Base-by-base conservation (phyloP, 2,113 vertebrate genomes). In the Sylvilagus bachmani region DNA sequence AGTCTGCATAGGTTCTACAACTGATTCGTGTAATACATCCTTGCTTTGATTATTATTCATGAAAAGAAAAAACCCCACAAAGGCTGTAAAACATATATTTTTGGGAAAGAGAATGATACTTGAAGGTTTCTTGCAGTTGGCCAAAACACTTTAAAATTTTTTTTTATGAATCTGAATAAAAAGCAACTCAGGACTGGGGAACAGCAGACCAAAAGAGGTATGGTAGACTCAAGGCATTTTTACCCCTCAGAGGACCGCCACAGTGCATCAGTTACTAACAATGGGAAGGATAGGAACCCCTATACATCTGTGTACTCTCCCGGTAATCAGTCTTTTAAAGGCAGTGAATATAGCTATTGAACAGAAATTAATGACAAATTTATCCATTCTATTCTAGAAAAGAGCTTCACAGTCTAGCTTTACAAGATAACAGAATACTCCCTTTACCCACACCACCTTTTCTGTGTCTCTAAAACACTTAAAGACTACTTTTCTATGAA, bases 401-500 rank as follows among this genome's bases (percentile, higher is more conserved):
- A 81, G 9, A 61, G 44, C 81, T 69, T 89, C 25, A 81, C 6
- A 73, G 67, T 73, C 25, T 31, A 92, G 31, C 67, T 51, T 95
- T 90, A 71, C 74, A 71, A 80, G 75, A 85, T 82, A n/a, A 80
- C 17, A 80, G 90, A 95, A 70, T 12, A 75, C 19, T 49, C 66
- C 38, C 22, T 78, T 78, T 69, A 93, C 62, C 27, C 12, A 33
- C 24, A 25, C 8, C 16, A 69, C 97, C 98, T 92, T 98, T 98
- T 29, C 71, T 66, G 19, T 96, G 86, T 89, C 92, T 97, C 91
- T 98, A 98, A 89, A 99, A 98, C 97, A 98, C 98, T 80, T 98
- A 97, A 92, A 98, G 80, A 86, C 98, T 98, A 0, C 97, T 98
- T 93, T 98, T 98, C 84, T 98, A 98, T 70, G 97, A 98, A 51